Evolutionary conservation across 2,113 vertebrate species (phyloP).

Genomic region (Bambusicola thoracicus): DNA sequence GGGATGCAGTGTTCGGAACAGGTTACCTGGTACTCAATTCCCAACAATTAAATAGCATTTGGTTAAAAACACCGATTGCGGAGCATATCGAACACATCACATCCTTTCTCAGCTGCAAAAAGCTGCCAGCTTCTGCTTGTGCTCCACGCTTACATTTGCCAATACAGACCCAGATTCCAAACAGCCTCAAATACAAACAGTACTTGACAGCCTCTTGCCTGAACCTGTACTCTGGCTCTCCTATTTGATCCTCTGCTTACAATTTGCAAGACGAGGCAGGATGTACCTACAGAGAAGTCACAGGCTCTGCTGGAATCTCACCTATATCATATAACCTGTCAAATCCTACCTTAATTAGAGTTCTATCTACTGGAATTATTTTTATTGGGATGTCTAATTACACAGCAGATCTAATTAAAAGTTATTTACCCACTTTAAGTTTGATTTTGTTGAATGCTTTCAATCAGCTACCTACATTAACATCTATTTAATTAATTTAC

Average conservation of each 20-base stretch:
- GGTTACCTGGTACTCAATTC: neutral
- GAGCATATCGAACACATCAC: rapidly evolving
- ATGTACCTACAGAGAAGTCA: neutral
- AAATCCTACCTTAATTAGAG: neutral
- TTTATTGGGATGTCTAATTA: conserved; percentile 5
- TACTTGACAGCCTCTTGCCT: neutral
- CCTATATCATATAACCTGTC: neutral
- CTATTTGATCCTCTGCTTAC: rapidly evolving
- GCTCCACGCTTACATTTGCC: rapidly evolving
- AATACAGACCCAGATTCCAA: rapidly evolving
- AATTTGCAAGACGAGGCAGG: neutral
- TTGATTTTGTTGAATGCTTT: neutral
- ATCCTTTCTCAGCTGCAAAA: neutral
- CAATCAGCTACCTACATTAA: neutral
- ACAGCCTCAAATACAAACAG: neutral
- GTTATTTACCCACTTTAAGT: neutral
- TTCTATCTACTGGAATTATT: neutral
- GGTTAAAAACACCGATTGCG: rapidly evolving
- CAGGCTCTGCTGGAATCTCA: neutral
- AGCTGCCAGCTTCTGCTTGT: rapidly evolving
- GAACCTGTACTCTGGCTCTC: rapidly evolving
- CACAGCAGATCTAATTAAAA: neutral
- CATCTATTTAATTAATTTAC: conserved; percentile 23
- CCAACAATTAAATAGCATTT: rapidly evolving
- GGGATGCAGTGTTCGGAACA: rapidly evolving